These are phyloP conservation scores for Papilio helenus DNA, from an alignment of 1,140 invertebrate species.

Conservation along the genomic window DNA sequence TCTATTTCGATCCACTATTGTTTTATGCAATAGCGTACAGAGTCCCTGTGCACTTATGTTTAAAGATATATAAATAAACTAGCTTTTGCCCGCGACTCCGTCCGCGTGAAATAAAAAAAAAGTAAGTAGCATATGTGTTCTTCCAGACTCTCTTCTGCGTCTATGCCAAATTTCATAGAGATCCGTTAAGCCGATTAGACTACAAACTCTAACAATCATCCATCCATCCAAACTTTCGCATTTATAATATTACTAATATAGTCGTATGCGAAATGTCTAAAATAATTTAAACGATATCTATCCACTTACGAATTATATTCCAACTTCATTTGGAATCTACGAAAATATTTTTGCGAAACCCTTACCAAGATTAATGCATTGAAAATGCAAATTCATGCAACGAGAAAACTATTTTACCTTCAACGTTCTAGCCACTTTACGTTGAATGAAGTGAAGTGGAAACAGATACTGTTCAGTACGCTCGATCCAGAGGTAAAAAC, in stretches of 20 bases:
- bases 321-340: not conserved
- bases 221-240: too few species aligned
- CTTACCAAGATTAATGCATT: not conserved
- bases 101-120: too few species aligned
- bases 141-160: too few species aligned
- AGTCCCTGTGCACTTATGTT: not conserved
- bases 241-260: too few species aligned
- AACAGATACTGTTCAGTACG: not conserved
- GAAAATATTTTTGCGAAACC: not conserved
- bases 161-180: too few species aligned
- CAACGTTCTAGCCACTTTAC: conserved; percentile 17
- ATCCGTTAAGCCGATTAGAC: too few species aligned
- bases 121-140: too few species aligned
- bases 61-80: too few species aligned
- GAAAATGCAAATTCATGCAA: conserved; percentile 2
- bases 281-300: not conserved
- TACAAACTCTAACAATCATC: too few species aligned
- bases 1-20: not conserved
- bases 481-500: conserved; percentile 8
- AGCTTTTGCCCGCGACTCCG: too few species aligned
- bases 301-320: not conserved
- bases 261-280: not conserved
- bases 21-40: not conserved
- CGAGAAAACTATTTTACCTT: conserved; percentile 12
- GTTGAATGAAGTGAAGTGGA: conserved; percentile 18